Evolutionary conservation across 2,797 vertebrate species (phyloP), one percentile per base, ranked within the genome.

Genomic region (Zalophus californianus): DNA sequence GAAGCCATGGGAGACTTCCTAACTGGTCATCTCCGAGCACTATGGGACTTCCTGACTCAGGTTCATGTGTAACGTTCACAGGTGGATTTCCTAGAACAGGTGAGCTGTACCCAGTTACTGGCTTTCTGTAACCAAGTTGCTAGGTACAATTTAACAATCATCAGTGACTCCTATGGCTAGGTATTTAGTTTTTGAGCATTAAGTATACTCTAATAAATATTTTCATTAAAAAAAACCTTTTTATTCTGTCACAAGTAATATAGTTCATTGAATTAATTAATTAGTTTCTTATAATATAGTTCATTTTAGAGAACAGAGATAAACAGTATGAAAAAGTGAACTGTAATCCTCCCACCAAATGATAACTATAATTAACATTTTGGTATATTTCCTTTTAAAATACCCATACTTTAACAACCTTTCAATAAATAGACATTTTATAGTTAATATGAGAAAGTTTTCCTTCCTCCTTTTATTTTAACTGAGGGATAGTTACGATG

Each of bases 391-490:
- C 52, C 32, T 52, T 88, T 41, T 48, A 73, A 86, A 68, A 85
- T 93, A 9, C 15, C 29, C n/a, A 35, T 79, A 15, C 29, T 79
- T 93, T 62, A 93, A 85, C 70, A 96, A 89, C 21, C 52, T 90
- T 96, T 64, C 14, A 14, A 58, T 38, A 82, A 14, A 58, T 38
- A 82, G 13, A 80, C 80, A 80, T 50, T 62, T 80, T 90, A 80
- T 29, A 32, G 8, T 29, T 86, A 20, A 20, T 27, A 66, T 79
- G 20, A 90, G 73, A 90, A 78, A 73, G 38, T 23, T 91, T 89
- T 78, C 41, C 52, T 91, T 75, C 73, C 14, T 92, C 48, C 10
- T 85, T 90, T 78, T 86, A 86, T 73, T 96, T 79, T 73, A 60
- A 64, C 6, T 50, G 64, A 80, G 32, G 38, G 48, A 56, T 66